phyloP scores from a whole-genome alignment of 2,888 invertebrate genomes.

The Fissipunctia ypsillon region DNA sequence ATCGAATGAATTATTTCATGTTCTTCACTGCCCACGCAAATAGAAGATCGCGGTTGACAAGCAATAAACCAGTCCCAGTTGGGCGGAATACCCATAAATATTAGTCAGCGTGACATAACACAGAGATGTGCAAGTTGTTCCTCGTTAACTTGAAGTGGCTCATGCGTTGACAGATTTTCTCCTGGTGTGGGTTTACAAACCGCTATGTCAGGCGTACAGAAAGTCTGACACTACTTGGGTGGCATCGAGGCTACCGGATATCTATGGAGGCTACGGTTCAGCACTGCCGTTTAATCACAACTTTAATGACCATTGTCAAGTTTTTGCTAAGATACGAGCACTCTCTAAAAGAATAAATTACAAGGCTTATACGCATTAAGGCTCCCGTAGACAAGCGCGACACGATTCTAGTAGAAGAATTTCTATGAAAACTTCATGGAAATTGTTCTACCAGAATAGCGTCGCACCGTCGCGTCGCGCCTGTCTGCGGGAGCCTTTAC shows the following conservation, averaged over 20 bases:
- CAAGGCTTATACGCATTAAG: background rate
- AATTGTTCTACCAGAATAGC: no score
- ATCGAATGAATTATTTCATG: constrained; percentile 64
- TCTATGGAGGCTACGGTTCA: constrained; percentile 45
- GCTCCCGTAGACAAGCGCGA: no score
- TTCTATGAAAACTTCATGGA: no score
- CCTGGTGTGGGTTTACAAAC: constrained; percentile 65
- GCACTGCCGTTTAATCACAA: constrained; percentile 24
- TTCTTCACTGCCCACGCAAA: constrained; percentile 70
- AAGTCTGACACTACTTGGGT: constrained; percentile 65
- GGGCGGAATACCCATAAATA: constrained; percentile 72
- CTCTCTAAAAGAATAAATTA: constrained; percentile 18
- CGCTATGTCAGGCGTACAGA: constrained; percentile 65
- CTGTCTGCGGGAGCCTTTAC: no score
- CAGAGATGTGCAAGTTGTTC: constrained; percentile 71
- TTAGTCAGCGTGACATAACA: constrained; percentile 70
- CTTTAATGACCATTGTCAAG: constrained; percentile 20
- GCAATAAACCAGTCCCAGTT: constrained; percentile 75
- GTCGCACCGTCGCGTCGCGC: no score
- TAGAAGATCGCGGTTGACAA: constrained; percentile 69
- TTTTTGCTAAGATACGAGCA: constrained; percentile 1
- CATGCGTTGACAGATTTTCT: constrained; percentile 74
- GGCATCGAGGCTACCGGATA: constrained; percentile 61
- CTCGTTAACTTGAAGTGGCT: constrained; percentile 73
- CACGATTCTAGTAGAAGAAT: no score